Conservation (phyloP, 1,140 invertebrate species). For the Brachionus angularis region DNA sequence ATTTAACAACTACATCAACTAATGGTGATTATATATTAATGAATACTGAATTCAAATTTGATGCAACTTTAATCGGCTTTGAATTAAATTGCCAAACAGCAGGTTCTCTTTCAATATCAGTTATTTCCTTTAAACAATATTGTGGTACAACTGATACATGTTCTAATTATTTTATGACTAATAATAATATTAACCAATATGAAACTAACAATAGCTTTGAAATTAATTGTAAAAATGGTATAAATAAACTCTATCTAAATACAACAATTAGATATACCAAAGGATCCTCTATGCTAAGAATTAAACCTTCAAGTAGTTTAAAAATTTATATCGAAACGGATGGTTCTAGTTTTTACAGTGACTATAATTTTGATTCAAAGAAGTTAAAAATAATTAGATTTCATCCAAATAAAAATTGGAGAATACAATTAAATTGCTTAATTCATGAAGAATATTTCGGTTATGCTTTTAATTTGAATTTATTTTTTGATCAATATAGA, state of each 20-base stretch:
- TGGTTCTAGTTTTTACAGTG: background rate
- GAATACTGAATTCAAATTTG: no score
- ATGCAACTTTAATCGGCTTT: no score
- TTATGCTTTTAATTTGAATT: conserved; percentile 5
- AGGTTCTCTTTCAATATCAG: no score
- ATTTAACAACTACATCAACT: no score
- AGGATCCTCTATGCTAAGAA: no score
- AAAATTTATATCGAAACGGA: background rate
- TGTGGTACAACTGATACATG: no score
- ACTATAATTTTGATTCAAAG: background rate
- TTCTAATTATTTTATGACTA: background rate
- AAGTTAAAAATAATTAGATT: background rate
- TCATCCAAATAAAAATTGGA: background rate
- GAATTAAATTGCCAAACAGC: no score
- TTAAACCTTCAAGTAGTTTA: background rate
- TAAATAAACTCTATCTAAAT: background rate
- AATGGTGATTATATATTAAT: no score
- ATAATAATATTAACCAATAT: no score
- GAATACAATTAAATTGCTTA: background rate
- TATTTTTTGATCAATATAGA: background rate
- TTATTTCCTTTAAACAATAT: no score
- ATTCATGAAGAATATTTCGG: conserved; percentile 4
- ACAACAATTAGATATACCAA: background rate
- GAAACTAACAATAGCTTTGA: no score
- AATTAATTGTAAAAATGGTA: background rate